These are phyloP conservation scores for Sinotaia quadrata DNA, from an alignment of 2,888 invertebrate species.

Conservation along the genomic window DNA sequence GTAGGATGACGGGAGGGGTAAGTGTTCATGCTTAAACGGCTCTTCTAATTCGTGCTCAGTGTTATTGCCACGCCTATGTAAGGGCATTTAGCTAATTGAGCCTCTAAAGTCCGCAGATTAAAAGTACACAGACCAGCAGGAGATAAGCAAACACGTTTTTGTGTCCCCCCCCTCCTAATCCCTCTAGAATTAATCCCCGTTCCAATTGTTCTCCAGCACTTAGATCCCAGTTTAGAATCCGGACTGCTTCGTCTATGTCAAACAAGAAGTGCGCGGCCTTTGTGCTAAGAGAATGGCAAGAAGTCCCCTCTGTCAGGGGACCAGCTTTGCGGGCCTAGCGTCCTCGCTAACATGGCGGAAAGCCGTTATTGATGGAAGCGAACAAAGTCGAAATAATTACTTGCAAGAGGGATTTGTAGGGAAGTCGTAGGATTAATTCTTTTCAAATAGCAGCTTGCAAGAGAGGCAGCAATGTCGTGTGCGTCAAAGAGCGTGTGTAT, in stretches of 20 bases:
- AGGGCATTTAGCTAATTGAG: no score
- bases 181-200: conserved; percentile 45
- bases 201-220: conserved; percentile 44
- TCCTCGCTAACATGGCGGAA: conserved; percentile 21
- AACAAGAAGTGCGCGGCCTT: conserved; percentile 22
- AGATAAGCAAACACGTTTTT: conserved; percentile 54
- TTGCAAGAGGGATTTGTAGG: conserved; percentile 29
- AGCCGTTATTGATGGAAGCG: conserved; percentile 31
- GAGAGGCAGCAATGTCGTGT: background rate
- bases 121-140: conserved; percentile 33
- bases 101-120: conserved; percentile 47
- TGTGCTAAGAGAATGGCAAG: conserved; percentile 29
- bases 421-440: conserved; percentile 33
- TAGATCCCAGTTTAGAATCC: conserved; percentile 43
- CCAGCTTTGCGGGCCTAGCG: conserved; percentile 22
- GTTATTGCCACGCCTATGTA: no score
- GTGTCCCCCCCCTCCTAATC: conserved; percentile 40
- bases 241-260: conserved; percentile 23
- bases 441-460: conserved; percentile 32
- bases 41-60: no score
- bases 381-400: conserved; percentile 34
- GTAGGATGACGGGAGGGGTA: no score
- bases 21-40: no score
- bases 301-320: conserved; percentile 18
- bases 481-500: background rate